Base-by-base conservation (phyloP, 2,797 vertebrate species). In the Catostomus latipinnis region DNA sequence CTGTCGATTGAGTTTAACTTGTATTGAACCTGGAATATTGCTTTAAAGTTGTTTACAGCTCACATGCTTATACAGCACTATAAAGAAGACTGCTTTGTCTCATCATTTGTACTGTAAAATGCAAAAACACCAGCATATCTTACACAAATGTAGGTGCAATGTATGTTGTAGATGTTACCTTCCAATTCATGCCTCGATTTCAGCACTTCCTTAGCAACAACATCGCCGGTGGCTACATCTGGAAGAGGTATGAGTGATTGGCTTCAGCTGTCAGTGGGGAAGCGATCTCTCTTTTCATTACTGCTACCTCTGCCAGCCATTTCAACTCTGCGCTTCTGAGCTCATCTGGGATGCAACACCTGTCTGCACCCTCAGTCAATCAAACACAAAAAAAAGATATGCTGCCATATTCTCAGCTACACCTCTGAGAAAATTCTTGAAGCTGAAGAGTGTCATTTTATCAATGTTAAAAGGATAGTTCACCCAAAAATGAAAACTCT, bases 211-310 rank as follows among this genome's bases (percentile, higher is more conserved):
- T 87, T 93, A 90, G 92, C 91, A 92, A 93, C 92, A 88, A 79
- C 84, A 87, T 91, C 83, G 78, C 90, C 87, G 71, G 77, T 52
- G 72, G 92, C 89, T 86, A 86, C 89, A 89, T 90, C 81, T 91
- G 90, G 87, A 82, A 85, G 90, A 90, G 81, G 77, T 80, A 88
- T 89, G 90, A 86, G 84, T 89, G 58, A 62, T n/a, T 74, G 57
- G 63, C 13, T 74, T 61, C 92, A 93, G 91, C 92, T 93, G 92
- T 88, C 90, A 91, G 89, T 87, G 85, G 83, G 81, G 84, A 84
- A 80, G 86, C 90, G 89, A 90, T 92, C 88, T 88, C 86, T 88
- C 90, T 91, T 92, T 91, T 92, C 89, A 93, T 94, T 93, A 92
- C 89, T 88, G 85, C 86, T 65, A 54, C 62, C 80, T 87, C 75